Conservation (phyloP, 2,113 vertebrate genomes). For the Sturnira hondurensis region DNA sequence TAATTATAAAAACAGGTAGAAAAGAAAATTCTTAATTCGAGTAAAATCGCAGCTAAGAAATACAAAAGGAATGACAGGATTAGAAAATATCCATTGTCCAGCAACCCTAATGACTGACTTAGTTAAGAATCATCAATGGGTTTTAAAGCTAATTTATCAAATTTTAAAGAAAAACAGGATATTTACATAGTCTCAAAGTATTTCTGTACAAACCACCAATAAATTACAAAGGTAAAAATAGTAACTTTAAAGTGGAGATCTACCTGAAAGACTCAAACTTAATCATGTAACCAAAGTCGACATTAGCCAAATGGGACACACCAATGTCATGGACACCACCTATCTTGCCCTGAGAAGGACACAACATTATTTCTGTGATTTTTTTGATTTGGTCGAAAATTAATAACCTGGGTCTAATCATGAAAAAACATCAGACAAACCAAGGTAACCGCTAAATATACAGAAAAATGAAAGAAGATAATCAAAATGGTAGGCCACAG, state of each 20-base stretch:
- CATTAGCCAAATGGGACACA: not conserved
- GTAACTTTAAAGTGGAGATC: not conserved
- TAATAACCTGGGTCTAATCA: not conserved
- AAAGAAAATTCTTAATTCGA: not conserved
- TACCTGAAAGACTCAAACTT: not conserved
- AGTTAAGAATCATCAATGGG: not conserved
- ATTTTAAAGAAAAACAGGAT: not conserved
- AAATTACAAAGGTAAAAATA: not conserved
- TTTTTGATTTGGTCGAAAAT: not conserved
- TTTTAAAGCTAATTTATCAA: not conserved
- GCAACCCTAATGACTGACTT: not conserved
- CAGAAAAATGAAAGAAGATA: not conserved
- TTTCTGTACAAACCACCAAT: not conserved
- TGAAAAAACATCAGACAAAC: not conserved
- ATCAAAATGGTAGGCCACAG: not conserved
- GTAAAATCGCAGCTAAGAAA: not conserved
- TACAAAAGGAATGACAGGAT: no score
- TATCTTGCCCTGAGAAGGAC: not conserved
- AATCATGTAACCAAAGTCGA: not conserved
- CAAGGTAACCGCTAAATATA: not conserved
- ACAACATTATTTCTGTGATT: not conserved
- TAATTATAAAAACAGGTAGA: not conserved
- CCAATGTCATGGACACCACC: not conserved
- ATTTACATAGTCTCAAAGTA: not conserved
- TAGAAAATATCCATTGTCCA: not conserved